Base-by-base conservation (phyloP, 2,888 invertebrate species). In the Lypha dubia region DNA sequence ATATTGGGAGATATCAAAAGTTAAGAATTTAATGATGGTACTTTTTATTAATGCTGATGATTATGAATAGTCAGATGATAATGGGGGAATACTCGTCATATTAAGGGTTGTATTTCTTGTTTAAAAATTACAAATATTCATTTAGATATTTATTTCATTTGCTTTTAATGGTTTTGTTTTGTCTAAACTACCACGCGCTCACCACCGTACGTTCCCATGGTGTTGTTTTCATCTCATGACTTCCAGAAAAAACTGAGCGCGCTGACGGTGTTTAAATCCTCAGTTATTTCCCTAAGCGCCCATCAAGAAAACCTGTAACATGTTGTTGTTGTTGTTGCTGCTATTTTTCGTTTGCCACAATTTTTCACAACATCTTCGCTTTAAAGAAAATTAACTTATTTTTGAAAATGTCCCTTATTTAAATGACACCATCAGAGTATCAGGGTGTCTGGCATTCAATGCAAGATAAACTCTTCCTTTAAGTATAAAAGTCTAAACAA, bases 251-350 rank as follows among this genome's bases (percentile, higher is more conserved):
- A 79, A 79, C 79, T 83, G 63, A 79, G 68, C 70, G 49, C 70
- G 49, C 63, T 70, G 75, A 70, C 79, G 60, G 79, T 77, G 75
- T 82, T 83, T 79, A 76, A 82, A 83, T 85, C 79, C 62, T 76
- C 51, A 63, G 79, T 79, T 82, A 86, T 86, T 87, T 87, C 86
- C 87, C 86, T 41, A 82, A 86, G 71, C 80, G 77, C 76, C 79
- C 87, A 86, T 86, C 85, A 85, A 79, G n/a, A 74, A 70, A 79
- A 58, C 62, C 58, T 71, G 56, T 62, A 67, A 58, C 83, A 67
- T 60, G 32, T 22, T 58, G 38, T 5, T 58, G 15, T 49, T 5
- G 44, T 8, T 58, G 22, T 77, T 67, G 35, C 38, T 62, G n/a
- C 15, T 22, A 35, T 46, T 11, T 15, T 73, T 56, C 13, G 8